Base-by-base conservation (phyloP, 2,113 vertebrate genomes). In the Sialia sialis region DNA sequence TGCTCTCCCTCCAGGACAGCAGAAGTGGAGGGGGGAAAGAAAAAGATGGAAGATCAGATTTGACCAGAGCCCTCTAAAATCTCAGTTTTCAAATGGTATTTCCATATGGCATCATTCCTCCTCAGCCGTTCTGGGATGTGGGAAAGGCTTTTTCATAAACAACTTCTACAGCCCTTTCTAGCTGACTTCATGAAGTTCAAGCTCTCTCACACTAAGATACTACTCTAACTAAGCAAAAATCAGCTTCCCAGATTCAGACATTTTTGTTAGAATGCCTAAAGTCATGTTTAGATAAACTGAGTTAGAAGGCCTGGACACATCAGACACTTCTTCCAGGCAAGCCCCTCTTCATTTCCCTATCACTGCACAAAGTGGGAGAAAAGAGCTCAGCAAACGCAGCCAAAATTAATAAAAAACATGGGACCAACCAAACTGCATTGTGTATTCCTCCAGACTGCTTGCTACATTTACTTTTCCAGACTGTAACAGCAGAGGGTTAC, bases 11-110 rank as follows among this genome's bases (percentile, higher is more conserved):
- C 54, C 54, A 66, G 7, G 2, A 38, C 12, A 15, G 23, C 29
- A 22, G 22, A 62, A 93, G 34, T 16, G 7, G 4, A 8, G 20
- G 12, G 11, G 22, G 11, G 16, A 30, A 9, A 66, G 69, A 69
- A 77, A 69, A 0, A 4, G 19, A 81, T 16, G 5, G 43, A 90
- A 80, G 17, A 86, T 36, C 20, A 80, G 23, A 80, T 23, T 77
- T 84, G 12, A 74, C 32, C 34, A 74, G 4, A 84, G 20, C 15
- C 20, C 10, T 60, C 29, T 80, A 59, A 76, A 58, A 69, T 73
- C 34, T 84, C 1, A 0, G 0, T 27, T 38, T 39, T 63, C 0
- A 0, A 38, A 32, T 29, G 17, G 16, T n/a, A 69, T 44, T 86
- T 88, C 54, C 66, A 32, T 34, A 39, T 11, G 3, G 27, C 4